Evolutionary conservation across 1,140 invertebrate genomes (phyloP), one percentile per base, ranked within the genome.

Genomic region (Nephila pilipes): DNA sequence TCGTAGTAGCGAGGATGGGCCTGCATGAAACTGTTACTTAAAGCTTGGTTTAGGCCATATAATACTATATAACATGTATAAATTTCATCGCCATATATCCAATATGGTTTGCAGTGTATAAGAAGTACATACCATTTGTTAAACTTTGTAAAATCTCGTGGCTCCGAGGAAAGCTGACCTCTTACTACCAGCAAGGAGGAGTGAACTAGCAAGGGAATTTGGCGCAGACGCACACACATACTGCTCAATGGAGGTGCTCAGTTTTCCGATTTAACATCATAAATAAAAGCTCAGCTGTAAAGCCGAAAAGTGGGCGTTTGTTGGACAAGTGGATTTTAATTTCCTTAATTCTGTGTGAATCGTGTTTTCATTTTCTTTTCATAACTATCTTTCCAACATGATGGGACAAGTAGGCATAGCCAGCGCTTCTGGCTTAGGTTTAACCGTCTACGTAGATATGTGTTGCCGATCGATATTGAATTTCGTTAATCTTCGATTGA

Each of bases 231-330:
- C 92, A 93, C 75, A 89, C 79, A 93, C 60, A 83, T 93, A 93
- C 79, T 93, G 92, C 92, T 93, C 92, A 93, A 93, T 93, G 92
- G 87, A 93, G 69, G 92, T 93, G 92, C 92, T 93, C 92, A 93
- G 92, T 89, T 93, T 93, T 93, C 92, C 83, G 75, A 85, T 93
- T 93, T 93, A 88, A 81, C 92, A 93, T 93, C 92, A 93, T 93
- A 93, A 93, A 89, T 93, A 93, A 93, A 93, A 89, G 92, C 92
- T 89, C 85, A 89, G 92, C 87, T 89, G 85, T 88, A 93, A 93
- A 93, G 87, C 92, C 92, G 87, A 93, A 93, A 93, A 93, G 92
- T 89, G 92, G 85, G 92, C 87, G 92, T 93, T 75, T 83, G 92
- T 36, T 54, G 65, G 46, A 57, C n/a, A 87, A 63, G 36, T n/a